Conservation (phyloP, 2,113 vertebrate species). For the Romanogobio albipinnatus region DNA sequence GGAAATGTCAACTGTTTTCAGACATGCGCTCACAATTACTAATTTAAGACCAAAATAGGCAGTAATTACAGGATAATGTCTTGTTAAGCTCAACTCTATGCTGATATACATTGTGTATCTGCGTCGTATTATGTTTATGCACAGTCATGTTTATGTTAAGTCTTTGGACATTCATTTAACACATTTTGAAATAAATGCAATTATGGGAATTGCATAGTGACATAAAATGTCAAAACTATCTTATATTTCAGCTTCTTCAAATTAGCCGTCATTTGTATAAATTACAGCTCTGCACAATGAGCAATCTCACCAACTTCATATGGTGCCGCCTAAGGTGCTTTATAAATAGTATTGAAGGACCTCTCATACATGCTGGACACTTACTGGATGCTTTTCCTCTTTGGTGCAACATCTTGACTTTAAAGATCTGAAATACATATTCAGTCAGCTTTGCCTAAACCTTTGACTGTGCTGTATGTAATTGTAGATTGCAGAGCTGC, state of each 20-base stretch:
- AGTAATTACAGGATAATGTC: conserved; percentile 25
- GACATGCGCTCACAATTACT: conserved; percentile 6
- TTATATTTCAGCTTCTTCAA: not conserved
- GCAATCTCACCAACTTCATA: not conserved
- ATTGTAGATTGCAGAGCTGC: conserved; percentile 67
- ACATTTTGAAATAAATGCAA: not conserved
- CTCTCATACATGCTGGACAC: not conserved
- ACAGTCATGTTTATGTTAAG: not conserved
- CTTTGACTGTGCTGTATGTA: conserved; percentile 7
- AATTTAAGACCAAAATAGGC: conserved; percentile 20
- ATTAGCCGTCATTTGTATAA: not conserved
- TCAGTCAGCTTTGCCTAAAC: not conserved
- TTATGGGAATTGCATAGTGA: not conserved
- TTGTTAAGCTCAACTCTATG: not conserved
- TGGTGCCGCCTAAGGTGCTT: not conserved
- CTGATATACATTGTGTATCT: not conserved
- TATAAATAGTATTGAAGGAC: not conserved
- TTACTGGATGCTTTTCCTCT: not conserved
- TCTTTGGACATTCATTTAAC: not conserved
- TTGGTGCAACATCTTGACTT: not conserved
- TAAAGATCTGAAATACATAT: not conserved
- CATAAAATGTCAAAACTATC: not conserved
- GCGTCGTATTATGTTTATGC: not conserved
- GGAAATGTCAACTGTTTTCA: conserved; percentile 47
- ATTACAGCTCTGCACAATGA: not conserved